A percentile compares a stretch with the other conserved stretches of the same genome.
These are phyloP conservation scores for Phyllotis vaccarum DNA, from an alignment of 2,797 vertebrate species.

Conservation along the genomic window DNA sequence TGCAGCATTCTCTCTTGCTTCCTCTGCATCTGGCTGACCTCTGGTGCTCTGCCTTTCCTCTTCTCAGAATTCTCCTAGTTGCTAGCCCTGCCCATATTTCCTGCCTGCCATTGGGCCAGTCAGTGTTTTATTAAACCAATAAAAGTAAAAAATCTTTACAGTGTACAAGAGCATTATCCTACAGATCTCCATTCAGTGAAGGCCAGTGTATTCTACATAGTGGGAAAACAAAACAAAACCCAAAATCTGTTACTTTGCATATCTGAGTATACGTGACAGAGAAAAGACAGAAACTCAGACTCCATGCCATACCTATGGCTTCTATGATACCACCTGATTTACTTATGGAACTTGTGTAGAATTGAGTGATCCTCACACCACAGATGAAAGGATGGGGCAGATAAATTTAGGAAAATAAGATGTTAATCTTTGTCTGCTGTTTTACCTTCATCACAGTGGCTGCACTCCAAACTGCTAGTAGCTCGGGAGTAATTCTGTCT, in stretches of 20 bases:
- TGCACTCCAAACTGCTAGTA: too few species aligned
- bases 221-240: neutral
- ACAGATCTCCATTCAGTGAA: neutral
- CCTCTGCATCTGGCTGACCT: too few species aligned
- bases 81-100: too few species aligned
- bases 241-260: constrained; percentile 25
- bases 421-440: neutral
- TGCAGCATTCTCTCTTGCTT: too few species aligned
- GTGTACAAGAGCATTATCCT: too few species aligned
- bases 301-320: neutral
- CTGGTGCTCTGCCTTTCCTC: too few species aligned
- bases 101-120: too few species aligned
- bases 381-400: neutral
- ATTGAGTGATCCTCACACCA: neutral
- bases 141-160: too few species aligned
- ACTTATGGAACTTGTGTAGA: neutral
- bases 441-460: too few species aligned
- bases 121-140: too few species aligned
- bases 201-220: neutral
- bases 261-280: constrained; percentile 31
- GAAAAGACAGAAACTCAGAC: neutral
- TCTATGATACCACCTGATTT: neutral
- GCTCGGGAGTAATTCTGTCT: neutral
- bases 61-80: too few species aligned
- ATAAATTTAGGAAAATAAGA: constrained; percentile 10